These are phyloP conservation scores for Drosophila maculinotata DNA, from an alignment of 2,888 invertebrate genomes.

Conservation along the genomic window DNA sequence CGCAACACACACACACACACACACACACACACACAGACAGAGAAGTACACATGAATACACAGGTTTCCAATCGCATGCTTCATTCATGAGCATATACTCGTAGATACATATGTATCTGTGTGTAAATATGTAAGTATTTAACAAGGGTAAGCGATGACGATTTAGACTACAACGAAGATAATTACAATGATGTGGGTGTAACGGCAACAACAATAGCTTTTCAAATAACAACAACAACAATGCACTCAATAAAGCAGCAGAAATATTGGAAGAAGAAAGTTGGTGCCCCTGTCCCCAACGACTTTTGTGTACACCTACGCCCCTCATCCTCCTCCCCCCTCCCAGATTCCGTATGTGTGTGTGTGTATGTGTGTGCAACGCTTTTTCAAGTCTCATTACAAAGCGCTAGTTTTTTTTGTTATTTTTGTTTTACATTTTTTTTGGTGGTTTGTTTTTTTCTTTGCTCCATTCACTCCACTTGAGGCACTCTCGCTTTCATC, in stretches of 20 bases:
- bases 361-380: constrained; percentile 15
- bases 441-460: constrained; percentile 4
- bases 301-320: constrained; percentile 34
- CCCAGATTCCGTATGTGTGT: neutral
- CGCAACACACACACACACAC: constrained; percentile 6
- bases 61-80: constrained; percentile 12
- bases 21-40: neutral
- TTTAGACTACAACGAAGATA: constrained; percentile 43
- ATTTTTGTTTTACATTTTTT: constrained; percentile 7
- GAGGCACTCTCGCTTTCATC: constrained; percentile 74
- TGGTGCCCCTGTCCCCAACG: constrained; percentile 48
- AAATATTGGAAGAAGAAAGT: constrained; percentile 70
- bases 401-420: constrained; percentile 17
- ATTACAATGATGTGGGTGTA: constrained; percentile 54
- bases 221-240: constrained; percentile 54
- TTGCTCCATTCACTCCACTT: constrained; percentile 33
- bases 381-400: constrained; percentile 54
- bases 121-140: constrained; percentile 40
- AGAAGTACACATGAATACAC: neutral
- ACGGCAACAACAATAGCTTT: constrained; percentile 10
- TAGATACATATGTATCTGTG: neutral
- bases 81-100: neutral
- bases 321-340: constrained; percentile 11
- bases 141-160: constrained; percentile 60
- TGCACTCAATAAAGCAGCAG: constrained; percentile 61